Conservation (phyloP, 2,113 vertebrate genomes). For the Crotalus tigris region DNA sequence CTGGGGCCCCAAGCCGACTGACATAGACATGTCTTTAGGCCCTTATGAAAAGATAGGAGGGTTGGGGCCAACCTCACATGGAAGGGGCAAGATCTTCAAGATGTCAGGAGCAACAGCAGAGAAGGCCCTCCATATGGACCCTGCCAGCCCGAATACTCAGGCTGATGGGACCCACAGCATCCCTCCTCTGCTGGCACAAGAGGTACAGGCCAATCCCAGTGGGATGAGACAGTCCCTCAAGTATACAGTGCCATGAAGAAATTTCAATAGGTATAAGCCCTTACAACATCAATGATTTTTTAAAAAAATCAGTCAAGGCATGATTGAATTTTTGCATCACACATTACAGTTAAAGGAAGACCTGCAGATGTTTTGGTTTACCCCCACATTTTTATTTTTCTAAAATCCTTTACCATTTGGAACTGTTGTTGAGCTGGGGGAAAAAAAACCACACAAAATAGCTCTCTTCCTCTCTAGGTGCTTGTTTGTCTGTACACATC, state of each 20-base stretch:
- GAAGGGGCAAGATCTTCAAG: not conserved
- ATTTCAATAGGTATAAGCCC: not conserved
- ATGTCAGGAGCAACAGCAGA: not conserved
- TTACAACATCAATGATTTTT: not conserved
- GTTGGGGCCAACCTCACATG: not conserved
- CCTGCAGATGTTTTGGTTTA: not conserved
- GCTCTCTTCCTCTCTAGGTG: not conserved
- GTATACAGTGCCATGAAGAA: not conserved
- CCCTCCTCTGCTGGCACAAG: not conserved
- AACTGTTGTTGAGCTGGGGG: not conserved
- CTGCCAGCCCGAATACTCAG: not conserved
- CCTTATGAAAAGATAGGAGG: not conserved
- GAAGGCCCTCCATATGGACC: not conserved
- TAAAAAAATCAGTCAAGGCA: not conserved
- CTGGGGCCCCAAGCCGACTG: not conserved
- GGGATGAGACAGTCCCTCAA: not conserved
- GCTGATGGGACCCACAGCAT: not conserved
- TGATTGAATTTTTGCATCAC: not conserved
- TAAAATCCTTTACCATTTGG: not conserved
- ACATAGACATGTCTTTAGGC: not conserved
- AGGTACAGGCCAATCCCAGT: not conserved
- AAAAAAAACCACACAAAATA: not conserved
- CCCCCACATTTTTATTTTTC: not conserved
- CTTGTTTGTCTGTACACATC: constrained; percentile 38
- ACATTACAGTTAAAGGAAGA: not conserved